Conservation (phyloP, 2,113 vertebrate species). For the Eudyptes chrysolophus region DNA sequence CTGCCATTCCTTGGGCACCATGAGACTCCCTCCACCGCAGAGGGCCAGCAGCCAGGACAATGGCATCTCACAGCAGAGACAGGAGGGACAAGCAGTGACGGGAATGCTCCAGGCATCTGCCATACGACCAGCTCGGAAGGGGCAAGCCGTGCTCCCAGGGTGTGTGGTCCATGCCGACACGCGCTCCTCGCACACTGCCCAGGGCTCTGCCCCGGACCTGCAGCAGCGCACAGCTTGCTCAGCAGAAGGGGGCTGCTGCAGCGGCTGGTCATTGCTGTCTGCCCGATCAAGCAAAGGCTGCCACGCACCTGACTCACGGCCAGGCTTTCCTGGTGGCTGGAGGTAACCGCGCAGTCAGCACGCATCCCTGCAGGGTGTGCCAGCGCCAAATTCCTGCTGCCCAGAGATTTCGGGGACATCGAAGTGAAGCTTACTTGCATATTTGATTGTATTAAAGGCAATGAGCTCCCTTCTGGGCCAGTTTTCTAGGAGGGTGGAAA, state of each 20-base stretch:
- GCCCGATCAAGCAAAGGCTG: not conserved
- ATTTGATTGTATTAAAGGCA: not conserved
- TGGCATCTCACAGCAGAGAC: not conserved
- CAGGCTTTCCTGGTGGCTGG: not conserved
- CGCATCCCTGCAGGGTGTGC: not conserved
- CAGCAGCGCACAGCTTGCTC: not conserved
- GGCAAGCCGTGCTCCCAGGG: not conserved
- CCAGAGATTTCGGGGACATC: not conserved
- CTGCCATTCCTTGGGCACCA: not conserved
- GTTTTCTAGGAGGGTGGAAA: not conserved
- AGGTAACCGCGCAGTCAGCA: not conserved
- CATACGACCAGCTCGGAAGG: not conserved
- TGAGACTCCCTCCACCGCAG: not conserved
- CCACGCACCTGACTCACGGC: rapidly evolving
- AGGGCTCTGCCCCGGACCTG: not conserved
- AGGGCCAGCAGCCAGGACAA: not conserved
- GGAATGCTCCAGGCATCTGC: not conserved
- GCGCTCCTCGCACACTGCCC: rapidly evolving
- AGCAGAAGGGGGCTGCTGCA: too few relatives aligned
- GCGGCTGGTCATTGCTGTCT: rapidly evolving
- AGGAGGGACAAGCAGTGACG: not conserved
- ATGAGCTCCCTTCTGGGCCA: not conserved
- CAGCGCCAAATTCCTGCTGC: not conserved
- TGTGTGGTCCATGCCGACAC: rapidly evolving
- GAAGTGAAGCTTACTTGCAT: rapidly evolving